Evolutionary conservation across 1,140 invertebrate genomes (phyloP), one percentile per base, ranked within the genome.

Genomic region (Triops cancriformis): DNA sequence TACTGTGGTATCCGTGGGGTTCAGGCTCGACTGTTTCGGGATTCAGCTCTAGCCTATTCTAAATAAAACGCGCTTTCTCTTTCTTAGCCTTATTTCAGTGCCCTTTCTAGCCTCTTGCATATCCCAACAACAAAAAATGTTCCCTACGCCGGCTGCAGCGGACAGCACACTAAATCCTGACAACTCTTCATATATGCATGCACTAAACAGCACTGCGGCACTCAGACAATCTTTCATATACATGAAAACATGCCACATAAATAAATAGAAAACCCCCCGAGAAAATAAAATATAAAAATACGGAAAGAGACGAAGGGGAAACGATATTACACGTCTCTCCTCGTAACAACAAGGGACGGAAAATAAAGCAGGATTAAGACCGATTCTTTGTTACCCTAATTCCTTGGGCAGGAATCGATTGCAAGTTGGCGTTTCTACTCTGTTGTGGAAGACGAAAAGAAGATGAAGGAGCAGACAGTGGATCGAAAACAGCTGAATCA

Each of bases 121-220:
- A 64, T 5, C 31, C 31, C 7, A 4, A 37, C 31, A 37, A 37
- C 31, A 37, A 37, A 37, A 37, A 37, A 4, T 37, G 2, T 37
- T 7, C 31, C 31, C 51, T 18, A 14, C 14, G 6, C 18, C n/a
- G 51, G 14, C 51, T 64, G 51, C 51, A 64, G 51, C 51, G 18
- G 51, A 64, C 51, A 64, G 51, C 9, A 64, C 23, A 64, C 4
- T 64, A 23, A 6, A 9, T 64, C 51, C 18, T 23, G 51, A 64
- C 18, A 23, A 18, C 3, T 64, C 51, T 64, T 23, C 18, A 64
- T 64, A 64, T 64, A 64, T 23, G 18, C 51, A 64, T 23, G 51
- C 51, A 64, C 23, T 64, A 64, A 37, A 64, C 51, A 64, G 51
- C 51, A 64, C 51, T 64, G 51, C 51, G 51, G 18, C 51, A 64